Evolutionary conservation across 2,797 vertebrate genomes (phyloP).

Genomic region (Hephaestus fuliginosus): DNA sequence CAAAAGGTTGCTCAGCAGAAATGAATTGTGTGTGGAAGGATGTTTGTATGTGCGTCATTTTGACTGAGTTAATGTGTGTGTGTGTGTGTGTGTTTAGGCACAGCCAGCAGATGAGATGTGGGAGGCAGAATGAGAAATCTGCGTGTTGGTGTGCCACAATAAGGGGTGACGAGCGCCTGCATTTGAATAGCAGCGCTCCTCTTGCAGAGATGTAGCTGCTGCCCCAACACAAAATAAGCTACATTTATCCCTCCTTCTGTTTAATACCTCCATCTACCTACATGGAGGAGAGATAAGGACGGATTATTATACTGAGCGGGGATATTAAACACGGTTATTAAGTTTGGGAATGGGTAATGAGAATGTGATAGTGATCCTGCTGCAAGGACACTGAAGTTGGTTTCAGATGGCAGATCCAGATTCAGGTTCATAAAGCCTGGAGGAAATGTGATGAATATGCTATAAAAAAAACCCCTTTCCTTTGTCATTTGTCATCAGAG

Average conservation of each 20-base stretch:
- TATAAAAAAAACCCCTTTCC: slow-evolving; percentile 27
- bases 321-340: slow-evolving; percentile 77
- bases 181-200: slow-evolving; percentile 63
- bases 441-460: slow-evolving; percentile 30
- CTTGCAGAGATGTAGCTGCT: slow-evolving; percentile 47
- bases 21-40: slow-evolving; percentile 31
- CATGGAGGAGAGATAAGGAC: slow-evolving; percentile 67
- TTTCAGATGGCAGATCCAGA: slow-evolving; percentile 52
- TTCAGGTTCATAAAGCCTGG: slow-evolving; percentile 46
- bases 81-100: slow-evolving; percentile 41
- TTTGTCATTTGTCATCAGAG: slow-evolving; percentile 28
- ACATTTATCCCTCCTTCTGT: slow-evolving; percentile 61
- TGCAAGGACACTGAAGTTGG: slow-evolving; percentile 59
- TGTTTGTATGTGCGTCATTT: slow-evolving; percentile 37
- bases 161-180: slow-evolving; percentile 44
- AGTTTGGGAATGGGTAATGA: slow-evolving; percentile 72
- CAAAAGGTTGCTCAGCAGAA: slow-evolving; percentile 9
- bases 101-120: slow-evolving; percentile 74
- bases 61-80: slow-evolving; percentile 31
- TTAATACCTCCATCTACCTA: slow-evolving; percentile 71
- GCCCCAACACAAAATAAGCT: slow-evolving; percentile 51
- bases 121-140: slow-evolving; percentile 69
- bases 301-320: slow-evolving; percentile 67
- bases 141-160: slow-evolving; percentile 61
- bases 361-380: slow-evolving; percentile 71